These are phyloP conservation scores for Oenanthe melanoleuca DNA, from an alignment of 2,113 vertebrate species.

Conservation along the genomic window DNA sequence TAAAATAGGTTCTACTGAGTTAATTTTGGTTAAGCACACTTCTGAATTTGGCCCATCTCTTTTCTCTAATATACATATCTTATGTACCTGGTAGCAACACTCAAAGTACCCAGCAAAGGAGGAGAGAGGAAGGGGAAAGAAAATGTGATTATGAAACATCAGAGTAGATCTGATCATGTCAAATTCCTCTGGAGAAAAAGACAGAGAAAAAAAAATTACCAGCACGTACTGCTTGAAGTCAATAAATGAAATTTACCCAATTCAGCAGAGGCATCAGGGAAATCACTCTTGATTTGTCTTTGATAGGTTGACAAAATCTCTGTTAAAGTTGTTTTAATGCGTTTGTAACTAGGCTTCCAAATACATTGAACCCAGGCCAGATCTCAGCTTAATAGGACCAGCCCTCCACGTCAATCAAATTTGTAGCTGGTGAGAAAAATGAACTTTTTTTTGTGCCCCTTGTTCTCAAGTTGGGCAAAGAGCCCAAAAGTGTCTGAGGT, in stretches of 20 bases:
- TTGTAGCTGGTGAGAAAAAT: constrained; percentile 51
- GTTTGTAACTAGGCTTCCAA: constrained; percentile 65
- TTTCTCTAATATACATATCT: not conserved
- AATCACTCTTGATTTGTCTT: constrained; percentile 67
- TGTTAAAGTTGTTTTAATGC: constrained; percentile 61
- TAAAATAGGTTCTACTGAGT: not conserved
- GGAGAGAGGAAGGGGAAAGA: not conserved
- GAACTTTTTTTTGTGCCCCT: constrained; percentile 51
- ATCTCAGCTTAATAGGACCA: constrained; percentile 56
- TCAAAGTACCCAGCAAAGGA: constrained; percentile 10
- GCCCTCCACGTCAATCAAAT: constrained; percentile 49
- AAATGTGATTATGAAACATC: constrained; percentile 25
- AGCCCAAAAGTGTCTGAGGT: constrained; percentile 49
- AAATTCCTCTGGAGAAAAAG: constrained; percentile 55
- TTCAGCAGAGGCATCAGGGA: constrained; percentile 47
- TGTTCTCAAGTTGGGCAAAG: constrained; percentile 59
- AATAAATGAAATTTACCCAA: constrained; percentile 65
- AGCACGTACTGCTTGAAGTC: constrained; percentile 50
- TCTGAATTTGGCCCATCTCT: not conserved
- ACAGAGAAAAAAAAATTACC: constrained; percentile 52
- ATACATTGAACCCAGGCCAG: constrained; percentile 58
- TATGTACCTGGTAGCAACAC: not conserved
- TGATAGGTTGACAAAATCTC: constrained; percentile 71
- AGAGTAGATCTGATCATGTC: constrained; percentile 51
- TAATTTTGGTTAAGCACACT: not conserved